A percentile compares a stretch with the other conserved stretches of the same genome.
phyloP scores from a whole-genome alignment of 2,888 invertebrate species.

The Hydrotaea cyrtoneurina region DNA sequence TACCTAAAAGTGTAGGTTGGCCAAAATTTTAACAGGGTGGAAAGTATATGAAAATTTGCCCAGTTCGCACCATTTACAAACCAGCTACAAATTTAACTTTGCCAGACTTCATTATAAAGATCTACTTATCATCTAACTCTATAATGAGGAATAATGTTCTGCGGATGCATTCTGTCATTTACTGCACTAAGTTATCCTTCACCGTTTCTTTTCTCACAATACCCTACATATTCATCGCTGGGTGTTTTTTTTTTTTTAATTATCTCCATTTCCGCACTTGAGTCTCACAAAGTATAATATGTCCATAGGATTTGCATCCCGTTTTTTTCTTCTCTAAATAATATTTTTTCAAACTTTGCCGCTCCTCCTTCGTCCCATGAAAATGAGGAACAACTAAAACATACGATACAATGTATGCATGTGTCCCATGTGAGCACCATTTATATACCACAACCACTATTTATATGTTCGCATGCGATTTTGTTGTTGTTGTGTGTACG shows the following conservation, averaged over 20 bases:
- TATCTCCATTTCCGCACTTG: slow-evolving; percentile 39
- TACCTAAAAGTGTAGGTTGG: too few relatives aligned
- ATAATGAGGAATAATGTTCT: too few relatives aligned
- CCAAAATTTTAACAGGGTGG: too few relatives aligned
- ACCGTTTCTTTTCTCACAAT: background rate
- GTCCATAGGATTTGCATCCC: slow-evolving; percentile 32
- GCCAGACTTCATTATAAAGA: too few relatives aligned
- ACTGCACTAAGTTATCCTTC: background rate
- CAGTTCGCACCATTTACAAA: too few relatives aligned
- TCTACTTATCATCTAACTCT: too few relatives aligned
- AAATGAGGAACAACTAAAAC: background rate
- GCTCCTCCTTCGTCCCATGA: slow-evolving; percentile 65
- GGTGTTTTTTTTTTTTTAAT: slow-evolving; percentile 50
- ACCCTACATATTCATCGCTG: background rate
- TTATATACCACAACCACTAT: slow-evolving; percentile 67
- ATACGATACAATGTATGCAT: slow-evolving; percentile 23
- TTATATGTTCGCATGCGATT: slow-evolving; percentile 51
- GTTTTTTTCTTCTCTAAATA: slow-evolving; percentile 17
- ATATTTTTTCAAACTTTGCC: slow-evolving; percentile 34
- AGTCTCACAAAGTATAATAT: slow-evolving; percentile 53
- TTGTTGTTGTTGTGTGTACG: background rate
- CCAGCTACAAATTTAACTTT: too few relatives aligned
- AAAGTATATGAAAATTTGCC: too few relatives aligned
- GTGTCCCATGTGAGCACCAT: slow-evolving; percentile 66
- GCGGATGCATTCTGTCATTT: too few relatives aligned